Conservation (phyloP, 1,140 invertebrate species). For the Dendrolimus punctatus region DNA sequence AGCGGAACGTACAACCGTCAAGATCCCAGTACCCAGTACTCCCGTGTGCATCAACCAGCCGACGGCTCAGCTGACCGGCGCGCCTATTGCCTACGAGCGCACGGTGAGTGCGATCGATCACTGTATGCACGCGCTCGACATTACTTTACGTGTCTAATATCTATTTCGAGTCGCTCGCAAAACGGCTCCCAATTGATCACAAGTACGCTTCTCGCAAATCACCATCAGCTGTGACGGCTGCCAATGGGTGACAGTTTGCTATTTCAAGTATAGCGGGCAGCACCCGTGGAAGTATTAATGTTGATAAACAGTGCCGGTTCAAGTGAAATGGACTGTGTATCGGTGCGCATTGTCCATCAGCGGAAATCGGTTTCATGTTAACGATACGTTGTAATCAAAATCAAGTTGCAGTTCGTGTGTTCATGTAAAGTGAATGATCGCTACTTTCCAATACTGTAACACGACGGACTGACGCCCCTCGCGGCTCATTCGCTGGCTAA, state of each 20-base stretch:
- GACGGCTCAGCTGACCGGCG: slow-evolving; percentile 55
- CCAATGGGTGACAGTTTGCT: slow-evolving; percentile 32
- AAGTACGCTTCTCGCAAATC: slow-evolving; percentile 23
- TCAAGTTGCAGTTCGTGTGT: slow-evolving; percentile 14
- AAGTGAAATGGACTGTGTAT: slow-evolving; percentile 24
- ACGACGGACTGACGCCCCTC: slow-evolving; percentile 11
- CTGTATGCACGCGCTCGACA: slow-evolving; percentile 53
- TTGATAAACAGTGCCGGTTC: slow-evolving; percentile 62
- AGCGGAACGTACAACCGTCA: slow-evolving; percentile 10
- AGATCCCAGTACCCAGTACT: slow-evolving; percentile 10
- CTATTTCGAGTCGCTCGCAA: slow-evolving; percentile 63
- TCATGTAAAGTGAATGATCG: too few species aligned
- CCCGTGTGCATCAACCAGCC: slow-evolving; percentile 21
- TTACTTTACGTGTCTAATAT: slow-evolving; percentile 27
- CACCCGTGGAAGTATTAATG: slow-evolving; percentile 23
- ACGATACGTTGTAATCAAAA: too few species aligned
- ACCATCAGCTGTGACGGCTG: slow-evolving; percentile 21
- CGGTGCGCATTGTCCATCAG: slow-evolving; percentile 15
- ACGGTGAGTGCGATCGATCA: slow-evolving; percentile 66
- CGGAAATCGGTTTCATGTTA: slow-evolving; percentile 35
- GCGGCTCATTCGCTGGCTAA: slow-evolving; percentile 12
- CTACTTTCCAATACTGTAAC: slow-evolving; percentile 3
- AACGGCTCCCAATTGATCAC: slow-evolving; percentile 31
- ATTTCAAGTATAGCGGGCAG: slow-evolving; percentile 21
- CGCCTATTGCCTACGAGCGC: slow-evolving; percentile 45